These are phyloP conservation scores for Melanotus villosus DNA, from an alignment of 2,888 invertebrate genomes.

Conservation along the genomic window DNA sequence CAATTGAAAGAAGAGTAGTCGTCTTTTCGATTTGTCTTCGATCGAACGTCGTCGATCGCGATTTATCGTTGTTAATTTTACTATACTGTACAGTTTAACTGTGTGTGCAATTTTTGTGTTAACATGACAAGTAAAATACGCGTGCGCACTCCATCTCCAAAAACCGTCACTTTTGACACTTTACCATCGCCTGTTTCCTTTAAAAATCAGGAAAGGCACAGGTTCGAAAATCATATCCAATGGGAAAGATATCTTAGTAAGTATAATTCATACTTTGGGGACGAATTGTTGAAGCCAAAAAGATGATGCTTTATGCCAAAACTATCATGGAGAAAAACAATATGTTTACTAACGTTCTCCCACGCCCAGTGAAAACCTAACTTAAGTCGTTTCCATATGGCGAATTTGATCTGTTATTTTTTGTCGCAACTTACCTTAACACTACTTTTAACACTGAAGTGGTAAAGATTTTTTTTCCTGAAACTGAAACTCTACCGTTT, in stretches of 20 bases:
- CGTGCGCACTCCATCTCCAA: slow-evolving; percentile 77
- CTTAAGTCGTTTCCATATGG: too few relatives aligned
- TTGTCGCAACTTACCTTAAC: too few relatives aligned
- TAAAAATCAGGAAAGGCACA: slow-evolving; percentile 67
- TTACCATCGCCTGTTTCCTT: slow-evolving; percentile 72
- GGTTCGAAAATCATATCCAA: slow-evolving; percentile 63
- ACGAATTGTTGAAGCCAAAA: neutral
- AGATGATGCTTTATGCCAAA: neutral
- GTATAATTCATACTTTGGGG: slow-evolving; percentile 58
- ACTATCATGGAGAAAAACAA: too few relatives aligned
- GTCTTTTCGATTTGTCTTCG: neutral
- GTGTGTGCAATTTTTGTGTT: slow-evolving; percentile 56
- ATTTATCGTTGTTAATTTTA: slow-evolving; percentile 3
- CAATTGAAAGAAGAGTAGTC: neutral
- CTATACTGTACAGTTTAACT: neutral
- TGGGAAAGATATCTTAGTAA: slow-evolving; percentile 73
- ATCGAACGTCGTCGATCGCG: neutral
- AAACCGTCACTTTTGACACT: slow-evolving; percentile 77
- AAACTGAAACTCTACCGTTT: too few relatives aligned
- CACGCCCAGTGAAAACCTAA: too few relatives aligned
- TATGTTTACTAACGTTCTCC: too few relatives aligned
- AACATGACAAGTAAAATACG: slow-evolving; percentile 68
- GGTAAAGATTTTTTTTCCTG: too few relatives aligned
- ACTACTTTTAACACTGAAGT: too few relatives aligned
- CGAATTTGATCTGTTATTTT: too few relatives aligned